Evolutionary conservation across 2,113 vertebrate genomes (phyloP), one percentile per base, ranked within the genome.

Genomic region (Carollia perspicillata): DNA sequence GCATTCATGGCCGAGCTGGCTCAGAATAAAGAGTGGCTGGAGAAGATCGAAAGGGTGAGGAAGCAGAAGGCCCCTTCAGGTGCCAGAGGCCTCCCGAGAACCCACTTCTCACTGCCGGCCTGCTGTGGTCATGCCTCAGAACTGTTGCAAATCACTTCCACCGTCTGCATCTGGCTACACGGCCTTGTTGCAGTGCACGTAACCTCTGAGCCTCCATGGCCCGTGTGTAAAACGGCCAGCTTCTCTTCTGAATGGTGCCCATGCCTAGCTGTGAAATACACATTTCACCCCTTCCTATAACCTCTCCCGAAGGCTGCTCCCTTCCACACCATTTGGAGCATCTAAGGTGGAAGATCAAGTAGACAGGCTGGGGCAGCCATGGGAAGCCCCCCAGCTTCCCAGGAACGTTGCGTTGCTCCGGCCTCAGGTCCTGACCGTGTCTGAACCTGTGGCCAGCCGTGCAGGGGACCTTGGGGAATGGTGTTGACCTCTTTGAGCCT

Each of bases 1-100:
- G 98, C 99, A 1, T 99, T 99, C 95, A 99, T 99, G 99, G 99
- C 99, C 0, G 99, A 99, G 97, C 97, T 99, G 96, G 98, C 99
- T 74, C 99, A 99, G 97, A 99, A 99, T 84, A 99, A 99, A 97
- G 99, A 99, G 96, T 99, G 99, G 99, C 98, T 99, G 97, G 99
- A 99, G 96, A 99, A 99, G 96, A 99, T 99, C 3, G 99, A 99
- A 96, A 99, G 98, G 99, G 99, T 99, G 96, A 98, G 99, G 60
- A 66, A 6, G 23, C 72, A 42, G 60, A 74, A 53, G 55, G 42
- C 60, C 49, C 42, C 51, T 65, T 78, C 58, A 42, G 53, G 74
- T 37, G 49, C 68, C 2, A 2, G 42, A 68, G 49, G 42, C 33
- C 85, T 42, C 58, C 10, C 5, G 86, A 66, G 86, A 71, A 12